Evolutionary conservation across 1,140 invertebrate species (phyloP), one percentile per base, ranked within the genome.

Genomic region (Drosophila elegans): DNA sequence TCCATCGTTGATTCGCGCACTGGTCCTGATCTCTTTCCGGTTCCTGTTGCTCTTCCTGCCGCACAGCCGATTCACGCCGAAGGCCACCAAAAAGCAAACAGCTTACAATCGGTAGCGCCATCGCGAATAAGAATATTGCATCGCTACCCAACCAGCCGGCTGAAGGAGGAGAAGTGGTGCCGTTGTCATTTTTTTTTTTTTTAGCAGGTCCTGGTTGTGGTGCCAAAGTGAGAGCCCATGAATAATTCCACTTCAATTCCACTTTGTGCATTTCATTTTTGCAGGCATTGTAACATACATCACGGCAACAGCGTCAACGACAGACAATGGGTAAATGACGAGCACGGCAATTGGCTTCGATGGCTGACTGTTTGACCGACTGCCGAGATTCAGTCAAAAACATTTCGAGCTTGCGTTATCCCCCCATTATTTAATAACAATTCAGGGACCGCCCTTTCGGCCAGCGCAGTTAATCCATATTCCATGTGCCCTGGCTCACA

Each of bases 161-260:
- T 21, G 16, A 21, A 21, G 16, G 16, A 21, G 16, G 16, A 21
- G 16, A 1, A 21, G 16, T 21, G 16, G n/a, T 5, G 6, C 16
- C 7, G 12, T 9, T 55, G 55, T 13, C 38, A 25, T 25, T 38
- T n/a, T 42, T 36, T n/a, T n/a, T n/a, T 44, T 36, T 44, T 39
- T 29, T 46, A 32, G 25, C 32, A 36, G 29, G 29, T 32, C 7
- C 29, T 32, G 29, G 6, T 32, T 32, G 5, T 32, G 29, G 29
- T 32, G 21, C 32, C 29, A 59, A 36, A 68, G 62, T 25, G 49
- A 74, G 80, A 75, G 67, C 75, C 83, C 75, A 88, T 88, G 83
- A 88, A 88, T 88, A 88, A 88, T 88, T 88, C 84, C 80, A 83
- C 78, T 86, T 82, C 82, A 86, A 86, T 88, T 88, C 51, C 82